Conservation (phyloP, 1,140 invertebrate species). For the Drosophila sp. region DNA sequence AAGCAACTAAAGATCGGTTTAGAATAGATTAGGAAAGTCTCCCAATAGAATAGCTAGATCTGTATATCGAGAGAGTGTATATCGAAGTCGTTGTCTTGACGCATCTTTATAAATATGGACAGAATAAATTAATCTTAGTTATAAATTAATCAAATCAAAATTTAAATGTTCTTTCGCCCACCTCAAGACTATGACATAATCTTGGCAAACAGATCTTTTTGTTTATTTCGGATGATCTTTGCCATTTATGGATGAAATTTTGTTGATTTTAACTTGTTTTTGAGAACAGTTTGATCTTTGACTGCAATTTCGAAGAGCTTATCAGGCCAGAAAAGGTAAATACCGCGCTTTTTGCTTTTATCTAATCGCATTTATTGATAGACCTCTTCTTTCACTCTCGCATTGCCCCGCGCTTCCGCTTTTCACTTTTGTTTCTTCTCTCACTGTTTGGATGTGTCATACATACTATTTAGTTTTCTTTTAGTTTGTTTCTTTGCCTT, state of each 20-base stretch:
- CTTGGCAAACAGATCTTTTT: not conserved
- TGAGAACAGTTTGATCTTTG: not conserved
- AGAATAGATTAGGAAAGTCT: no score
- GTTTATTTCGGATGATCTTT: not conserved
- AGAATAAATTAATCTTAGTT: no score
- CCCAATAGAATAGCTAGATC: no score
- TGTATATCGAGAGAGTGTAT: no score
- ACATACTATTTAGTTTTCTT: not conserved
- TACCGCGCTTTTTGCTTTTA: not conserved
- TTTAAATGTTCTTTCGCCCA: slow-evolving; percentile 4
- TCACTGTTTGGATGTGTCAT: not conserved
- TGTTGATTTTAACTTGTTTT: not conserved
- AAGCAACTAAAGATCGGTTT: no score
- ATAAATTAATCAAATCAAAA: no score
- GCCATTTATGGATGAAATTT: slow-evolving; percentile 1
- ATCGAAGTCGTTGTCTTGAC: no score
- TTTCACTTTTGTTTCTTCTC: not conserved
- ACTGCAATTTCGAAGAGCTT: not conserved
- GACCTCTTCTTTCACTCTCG: not conserved
- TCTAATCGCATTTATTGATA: slow-evolving; percentile 9
- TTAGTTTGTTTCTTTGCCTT: not conserved
- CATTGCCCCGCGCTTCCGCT: slow-evolving; percentile 2
- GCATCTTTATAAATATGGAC: no score
- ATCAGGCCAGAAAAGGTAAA: not conserved
- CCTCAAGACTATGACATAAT: slow-evolving; percentile 6